Evolutionary conservation across 92 coral and sea anemone genomes (phyloP), one percentile per base, ranked within the genome.

Genomic region (Desmophyllum pertusum): DNA sequence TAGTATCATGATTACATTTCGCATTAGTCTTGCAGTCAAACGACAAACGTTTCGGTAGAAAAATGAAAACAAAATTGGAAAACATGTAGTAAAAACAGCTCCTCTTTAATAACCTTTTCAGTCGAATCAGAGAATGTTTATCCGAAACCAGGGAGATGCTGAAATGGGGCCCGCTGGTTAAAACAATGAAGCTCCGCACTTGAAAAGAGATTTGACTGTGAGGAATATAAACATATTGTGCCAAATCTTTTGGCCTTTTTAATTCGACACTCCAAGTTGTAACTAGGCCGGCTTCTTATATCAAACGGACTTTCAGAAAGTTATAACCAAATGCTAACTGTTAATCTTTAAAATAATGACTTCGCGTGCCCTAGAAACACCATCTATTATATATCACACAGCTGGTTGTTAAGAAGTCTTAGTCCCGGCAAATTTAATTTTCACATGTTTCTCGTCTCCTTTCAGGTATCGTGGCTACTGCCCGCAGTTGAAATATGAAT

Each of bases 381-480:
- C 35, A 59, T 10, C 33, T 59, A 59, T 59, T 33, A n/a, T 8
- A 4, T 10, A 2, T 25, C 10, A 59, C 35, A 55, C 40, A 66
- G 42, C 23, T 2, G 73, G 29, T 21, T 35, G 25, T 6, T 33
- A 36, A 21, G 25, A 17, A 36, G 45, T 67, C 42, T 15, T 2
- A 7, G n/a, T n/a, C n/a, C 35, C 35, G 14, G 33, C 0, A 7
- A 59, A 25, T 59, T 59, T 59, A 59, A 59, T 59, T 5, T 29
- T 59, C 11, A 59, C 31, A 59, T 59, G 8, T 25, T 25, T 10
- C 30, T 25, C 5, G 61, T 6, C 13, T 48, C 3, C 2, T 7
- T 11, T 5, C 35, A 96, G 99, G 51, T 97, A 97, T 80, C 94
- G 97, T 10, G 99, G 99, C 10, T 97, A 91, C 69, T 97, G 99